Base-by-base conservation (phyloP, 1,140 invertebrate species). In the Bilobella aurantiaca region DNA sequence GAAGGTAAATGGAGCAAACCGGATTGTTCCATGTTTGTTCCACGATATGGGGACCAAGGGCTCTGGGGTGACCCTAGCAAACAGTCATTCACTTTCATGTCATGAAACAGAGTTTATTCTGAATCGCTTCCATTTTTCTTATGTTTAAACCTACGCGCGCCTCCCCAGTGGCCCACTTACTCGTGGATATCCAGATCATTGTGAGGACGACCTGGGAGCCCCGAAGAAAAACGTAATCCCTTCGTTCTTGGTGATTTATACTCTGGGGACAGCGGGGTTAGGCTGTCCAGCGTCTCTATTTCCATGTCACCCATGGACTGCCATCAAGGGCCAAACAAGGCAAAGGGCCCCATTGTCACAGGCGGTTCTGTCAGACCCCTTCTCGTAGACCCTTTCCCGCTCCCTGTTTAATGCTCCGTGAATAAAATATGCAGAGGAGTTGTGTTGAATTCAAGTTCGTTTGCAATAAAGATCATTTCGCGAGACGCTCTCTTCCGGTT, bases 351-450 rank as follows among this genome's bases (percentile, higher is more conserved):
- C n/a, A n/a, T n/a, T n/a, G n/a, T n/a, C n/a, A n/a, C n/a, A n/a
- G n/a, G n/a, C n/a, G n/a, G n/a, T n/a, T n/a, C n/a, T n/a, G n/a
- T n/a, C n/a, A n/a, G n/a, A n/a, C n/a, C n/a, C n/a, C 37, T 42
- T 42, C 37, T n/a, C n/a, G n/a, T 12, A 42, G 8, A 8, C 37
- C 37, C 37, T 42, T n/a, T 42, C 37, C 37, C n/a, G n/a, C n/a
- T n/a, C n/a, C n/a, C n/a, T n/a, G 37, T 63, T 63, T 63, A 63
- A 63, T 63, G 61, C 42, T 30, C 61, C 61, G 34, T 63, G 61
- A 63, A 58, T 58, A 58, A 58, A 28, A 58, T 58, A 58, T 31
- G 57, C 28, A 5, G 27, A 53, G 23, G 3, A 53, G 49, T 53
- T 42, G 18, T 12, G 49, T 53, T 12, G 14, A 53, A 53, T 23